Conservation (phyloP, 2,888 invertebrate species). For the Serripes groenlandicus region DNA sequence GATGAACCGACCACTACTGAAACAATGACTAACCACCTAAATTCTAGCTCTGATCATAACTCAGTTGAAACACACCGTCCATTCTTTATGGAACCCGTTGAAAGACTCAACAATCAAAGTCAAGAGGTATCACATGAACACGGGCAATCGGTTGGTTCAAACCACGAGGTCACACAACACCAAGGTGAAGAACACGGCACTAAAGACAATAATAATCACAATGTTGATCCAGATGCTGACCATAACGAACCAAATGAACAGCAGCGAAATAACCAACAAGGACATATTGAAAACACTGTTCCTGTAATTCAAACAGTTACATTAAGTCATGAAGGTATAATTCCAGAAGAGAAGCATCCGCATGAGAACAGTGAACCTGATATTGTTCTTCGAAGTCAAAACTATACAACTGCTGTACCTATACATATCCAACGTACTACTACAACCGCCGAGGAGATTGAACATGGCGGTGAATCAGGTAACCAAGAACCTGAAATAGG, state of each 20-base stretch:
- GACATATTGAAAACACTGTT: neutral
- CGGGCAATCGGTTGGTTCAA: neutral
- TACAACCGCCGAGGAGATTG: neutral
- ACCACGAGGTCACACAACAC: neutral
- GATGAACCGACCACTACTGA: neutral
- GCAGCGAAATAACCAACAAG: neutral
- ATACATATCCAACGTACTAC: too few relatives aligned
- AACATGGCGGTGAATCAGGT: neutral
- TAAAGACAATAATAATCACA: neutral
- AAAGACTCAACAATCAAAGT: neutral
- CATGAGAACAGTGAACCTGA: slow-evolving; percentile 1
- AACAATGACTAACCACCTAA: neutral
- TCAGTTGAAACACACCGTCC: neutral
- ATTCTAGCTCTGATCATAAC: neutral
- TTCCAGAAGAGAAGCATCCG: neutral
- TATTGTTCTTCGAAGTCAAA: neutral
- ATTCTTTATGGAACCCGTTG: neutral
- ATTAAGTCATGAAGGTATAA: neutral
- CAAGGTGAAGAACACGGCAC: neutral
- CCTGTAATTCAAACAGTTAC: neutral
- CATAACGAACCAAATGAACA: neutral
- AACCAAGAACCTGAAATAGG: neutral
- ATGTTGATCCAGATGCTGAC: slow-evolving; percentile 4
- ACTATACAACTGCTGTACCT: neutral
- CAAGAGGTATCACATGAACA: neutral